Conservation (phyloP, 2,113 vertebrate species). For the Sphyrna mokarran region DNA sequence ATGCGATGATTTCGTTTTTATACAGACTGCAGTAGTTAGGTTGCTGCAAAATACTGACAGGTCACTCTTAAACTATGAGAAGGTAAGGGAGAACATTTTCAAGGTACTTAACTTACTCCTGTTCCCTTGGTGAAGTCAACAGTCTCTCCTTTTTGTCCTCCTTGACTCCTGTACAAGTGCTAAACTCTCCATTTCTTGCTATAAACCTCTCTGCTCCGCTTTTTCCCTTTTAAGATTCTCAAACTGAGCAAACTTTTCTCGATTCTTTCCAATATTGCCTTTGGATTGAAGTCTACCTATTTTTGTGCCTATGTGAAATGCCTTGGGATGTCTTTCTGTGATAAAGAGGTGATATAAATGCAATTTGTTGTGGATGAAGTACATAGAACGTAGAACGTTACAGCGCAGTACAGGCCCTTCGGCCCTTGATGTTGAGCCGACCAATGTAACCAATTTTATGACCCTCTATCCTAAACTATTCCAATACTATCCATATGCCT, state of each 20-base stretch:
- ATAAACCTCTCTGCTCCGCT: not conserved
- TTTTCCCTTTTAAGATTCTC: not conserved
- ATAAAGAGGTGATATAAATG: not conserved
- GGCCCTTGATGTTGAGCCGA: too few species aligned
- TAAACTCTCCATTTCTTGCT: not conserved
- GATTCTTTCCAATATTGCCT: not conserved
- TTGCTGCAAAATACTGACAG: not conserved
- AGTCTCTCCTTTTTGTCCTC: not conserved
- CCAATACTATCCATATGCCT: too few species aligned
- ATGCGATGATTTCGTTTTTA: not conserved
- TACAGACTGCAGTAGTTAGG: not conserved
- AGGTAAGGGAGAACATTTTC: not conserved
- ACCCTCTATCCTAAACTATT: too few species aligned
- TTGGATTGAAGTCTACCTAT: not conserved
- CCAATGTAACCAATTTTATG: too few species aligned
- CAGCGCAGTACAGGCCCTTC: too few species aligned
- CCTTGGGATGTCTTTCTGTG: not conserved
- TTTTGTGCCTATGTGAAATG: not conserved
- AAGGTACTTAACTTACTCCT: not conserved
- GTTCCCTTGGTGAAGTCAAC: not conserved
- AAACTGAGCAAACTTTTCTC: not conserved
- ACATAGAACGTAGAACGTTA: too few species aligned
- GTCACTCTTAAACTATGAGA: not conserved
- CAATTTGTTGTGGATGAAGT: not conserved
- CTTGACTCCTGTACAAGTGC: not conserved